Conservation (phyloP, 92 coral and sea anemone species). For the Parazoanthus swiftii region DNA sequence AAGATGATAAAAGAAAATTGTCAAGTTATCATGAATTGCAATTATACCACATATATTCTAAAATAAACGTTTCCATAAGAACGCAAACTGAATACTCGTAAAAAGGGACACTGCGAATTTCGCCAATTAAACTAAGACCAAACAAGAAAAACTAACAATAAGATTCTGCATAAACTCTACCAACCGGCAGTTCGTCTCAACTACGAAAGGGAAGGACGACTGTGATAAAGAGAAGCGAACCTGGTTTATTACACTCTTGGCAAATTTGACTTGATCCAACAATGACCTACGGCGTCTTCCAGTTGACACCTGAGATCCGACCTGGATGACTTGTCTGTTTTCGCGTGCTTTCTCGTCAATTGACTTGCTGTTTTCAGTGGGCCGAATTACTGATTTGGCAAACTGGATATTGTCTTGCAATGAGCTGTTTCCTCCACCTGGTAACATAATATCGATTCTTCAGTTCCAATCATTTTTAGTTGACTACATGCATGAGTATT, state of each 20-base stretch:
- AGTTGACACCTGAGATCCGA: neutral
- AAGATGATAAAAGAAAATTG: too few species aligned
- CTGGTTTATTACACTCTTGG: slow-evolving; percentile 12
- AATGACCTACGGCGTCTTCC: slow-evolving; percentile 13
- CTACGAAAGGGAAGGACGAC: neutral
- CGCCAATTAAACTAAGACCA: too few species aligned
- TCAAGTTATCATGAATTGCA: too few species aligned
- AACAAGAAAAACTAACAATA: too few species aligned
- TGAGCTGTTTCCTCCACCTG: neutral
- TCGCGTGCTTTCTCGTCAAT: slow-evolving; percentile 11
- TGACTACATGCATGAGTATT: too few species aligned
- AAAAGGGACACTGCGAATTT: too few species aligned
- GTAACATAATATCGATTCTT: neutral
- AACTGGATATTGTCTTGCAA: slow-evolving; percentile 2
- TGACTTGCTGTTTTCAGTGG: slow-evolving; percentile 3
- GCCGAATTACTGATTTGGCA: slow-evolving; percentile 25
- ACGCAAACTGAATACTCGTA: too few species aligned
- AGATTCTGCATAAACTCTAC: too few species aligned
- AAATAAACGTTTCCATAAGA: too few species aligned
- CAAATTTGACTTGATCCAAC: slow-evolving; percentile 26
- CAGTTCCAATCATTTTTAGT: neutral
- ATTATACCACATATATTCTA: too few species aligned
- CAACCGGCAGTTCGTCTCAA: too few species aligned
- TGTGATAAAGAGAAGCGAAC: neutral
- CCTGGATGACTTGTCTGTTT: slow-evolving; percentile 10